Conservation (phyloP, 2,797 vertebrate genomes). For the Gadopsis marmoratus region DNA sequence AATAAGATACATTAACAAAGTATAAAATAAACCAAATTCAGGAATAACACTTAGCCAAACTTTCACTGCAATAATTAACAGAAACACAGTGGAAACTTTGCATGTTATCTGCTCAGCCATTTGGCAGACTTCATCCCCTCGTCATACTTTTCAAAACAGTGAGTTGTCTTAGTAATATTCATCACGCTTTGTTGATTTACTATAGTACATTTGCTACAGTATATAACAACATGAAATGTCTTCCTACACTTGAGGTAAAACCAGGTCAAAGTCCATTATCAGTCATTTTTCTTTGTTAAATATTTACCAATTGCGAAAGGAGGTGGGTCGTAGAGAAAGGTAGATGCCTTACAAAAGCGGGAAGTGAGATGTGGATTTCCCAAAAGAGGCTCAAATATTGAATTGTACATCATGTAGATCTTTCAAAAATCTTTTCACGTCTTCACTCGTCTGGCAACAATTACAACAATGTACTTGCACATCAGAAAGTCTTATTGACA, state of each 20-base stretch:
- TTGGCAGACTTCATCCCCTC: neutral
- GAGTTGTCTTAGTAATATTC: neutral
- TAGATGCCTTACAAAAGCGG: neutral
- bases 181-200: neutral
- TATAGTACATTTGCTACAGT: neutral
- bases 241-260: neutral
- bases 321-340: neutral
- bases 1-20: neutral
- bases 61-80: neutral
- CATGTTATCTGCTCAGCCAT: neutral
- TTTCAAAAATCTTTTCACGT: neutral
- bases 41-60: neutral
- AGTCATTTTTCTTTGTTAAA: neutral
- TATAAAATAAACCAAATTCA: neutral
- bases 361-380: neutral
- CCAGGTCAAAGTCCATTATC: neutral
- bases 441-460: neutral
- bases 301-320: neutral
- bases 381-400: neutral
- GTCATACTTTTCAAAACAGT: neutral
- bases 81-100: neutral
- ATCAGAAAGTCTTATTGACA: neutral
- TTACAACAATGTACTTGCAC: neutral
- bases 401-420: neutral
- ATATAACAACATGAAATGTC: neutral